These are phyloP conservation scores for Actenoides hombroni DNA, from an alignment of 2,113 vertebrate species.

Conservation along the genomic window DNA sequence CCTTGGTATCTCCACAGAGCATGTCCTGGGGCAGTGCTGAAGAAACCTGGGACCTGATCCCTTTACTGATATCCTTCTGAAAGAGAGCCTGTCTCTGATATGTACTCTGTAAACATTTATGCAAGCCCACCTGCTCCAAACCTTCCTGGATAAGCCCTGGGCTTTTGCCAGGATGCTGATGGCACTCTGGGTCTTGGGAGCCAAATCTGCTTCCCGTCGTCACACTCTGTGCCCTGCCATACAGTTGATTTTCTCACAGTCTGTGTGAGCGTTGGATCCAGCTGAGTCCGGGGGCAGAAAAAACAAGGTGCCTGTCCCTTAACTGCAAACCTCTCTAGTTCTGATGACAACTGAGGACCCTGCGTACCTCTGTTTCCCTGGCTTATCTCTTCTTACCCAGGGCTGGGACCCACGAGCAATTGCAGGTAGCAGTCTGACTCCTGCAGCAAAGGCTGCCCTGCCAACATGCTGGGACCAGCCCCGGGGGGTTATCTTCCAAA, in stretches of 20 bases:
- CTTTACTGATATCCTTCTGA: neutral
- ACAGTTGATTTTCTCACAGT: neutral
- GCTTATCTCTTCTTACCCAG: neutral
- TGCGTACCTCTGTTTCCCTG: neutral
- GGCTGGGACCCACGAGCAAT: accelerated
- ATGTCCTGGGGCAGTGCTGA: neutral
- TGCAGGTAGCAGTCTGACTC: neutral
- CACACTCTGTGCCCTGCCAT: neutral
- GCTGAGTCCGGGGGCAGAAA: neutral
- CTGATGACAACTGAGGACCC: neutral
- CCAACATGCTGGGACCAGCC: neutral
- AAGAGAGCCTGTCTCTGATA: neutral
- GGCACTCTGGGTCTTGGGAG: neutral
- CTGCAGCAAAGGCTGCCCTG: neutral
- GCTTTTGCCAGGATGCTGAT: neutral
- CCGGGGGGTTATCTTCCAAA: neutral
- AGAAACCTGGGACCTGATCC: neutral
- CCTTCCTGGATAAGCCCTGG: neutral
- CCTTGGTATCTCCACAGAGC: neutral
- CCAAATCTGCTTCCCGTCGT: neutral
- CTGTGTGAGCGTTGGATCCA: neutral
- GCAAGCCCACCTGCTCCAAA: neutral
- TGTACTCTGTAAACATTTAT: neutral
- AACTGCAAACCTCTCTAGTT: neutral
- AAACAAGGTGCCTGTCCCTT: neutral